Conservation (phyloP, 2,113 vertebrate genomes). For the Erinaceus europaeus region DNA sequence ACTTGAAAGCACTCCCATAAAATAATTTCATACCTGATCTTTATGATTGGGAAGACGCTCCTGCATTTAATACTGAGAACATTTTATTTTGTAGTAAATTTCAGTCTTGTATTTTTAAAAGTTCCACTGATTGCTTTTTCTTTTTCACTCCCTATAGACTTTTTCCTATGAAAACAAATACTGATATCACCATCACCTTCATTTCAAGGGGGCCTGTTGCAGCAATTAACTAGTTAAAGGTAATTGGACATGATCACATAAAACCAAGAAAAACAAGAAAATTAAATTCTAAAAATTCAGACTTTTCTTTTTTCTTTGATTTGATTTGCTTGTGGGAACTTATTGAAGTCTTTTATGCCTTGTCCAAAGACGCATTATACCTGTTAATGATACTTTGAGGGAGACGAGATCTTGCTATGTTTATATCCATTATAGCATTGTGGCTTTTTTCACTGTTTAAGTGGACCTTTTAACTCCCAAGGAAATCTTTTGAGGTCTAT, state of each 20-base stretch:
- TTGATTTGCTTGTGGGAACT: conserved; percentile 23
- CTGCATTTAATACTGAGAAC: neutral
- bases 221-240: neutral
- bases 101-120: neutral
- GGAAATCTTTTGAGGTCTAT: conserved; percentile 48
- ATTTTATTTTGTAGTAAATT: neutral
- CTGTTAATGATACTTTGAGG: conserved; percentile 31
- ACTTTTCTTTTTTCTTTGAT: neutral
- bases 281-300: neutral
- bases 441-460: conserved; percentile 64
- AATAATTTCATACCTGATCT: neutral
- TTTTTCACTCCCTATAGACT: neutral
- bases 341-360: conserved; percentile 37
- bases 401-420: conserved; percentile 53
- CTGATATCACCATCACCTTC: neutral
- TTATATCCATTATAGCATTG: conserved; percentile 70
- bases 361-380: neutral
- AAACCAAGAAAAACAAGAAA: conserved; percentile 20
- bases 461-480: conserved; percentile 51
- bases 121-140: neutral
- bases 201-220: neutral
- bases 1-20: neutral
- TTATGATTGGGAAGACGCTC: neutral
- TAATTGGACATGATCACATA: neutral
- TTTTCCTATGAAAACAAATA: neutral